Evolutionary conservation across 2,113 vertebrate genomes (phyloP).

Genomic region (Proterorhinus semilunaris): DNA sequence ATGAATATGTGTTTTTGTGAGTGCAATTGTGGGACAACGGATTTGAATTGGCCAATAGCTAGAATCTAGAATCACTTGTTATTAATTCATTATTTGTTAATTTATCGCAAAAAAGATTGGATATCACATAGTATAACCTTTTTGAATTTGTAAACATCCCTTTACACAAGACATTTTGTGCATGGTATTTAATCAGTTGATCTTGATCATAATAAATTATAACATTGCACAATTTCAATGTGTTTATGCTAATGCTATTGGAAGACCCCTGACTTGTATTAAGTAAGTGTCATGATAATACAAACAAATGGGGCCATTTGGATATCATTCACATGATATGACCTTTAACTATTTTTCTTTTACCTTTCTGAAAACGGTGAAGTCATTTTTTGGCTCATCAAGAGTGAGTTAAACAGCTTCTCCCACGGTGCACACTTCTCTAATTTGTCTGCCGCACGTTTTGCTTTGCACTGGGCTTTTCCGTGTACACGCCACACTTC

Average conservation of each 20-base stretch:
- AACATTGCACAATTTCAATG: background rate
- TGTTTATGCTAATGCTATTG: background rate
- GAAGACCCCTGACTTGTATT: background rate
- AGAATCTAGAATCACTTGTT: no score
- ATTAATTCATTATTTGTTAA: no score
- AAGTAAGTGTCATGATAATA: background rate
- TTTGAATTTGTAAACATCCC: background rate
- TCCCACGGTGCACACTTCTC: conserved; percentile 38
- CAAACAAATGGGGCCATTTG: background rate
- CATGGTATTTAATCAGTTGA: background rate
- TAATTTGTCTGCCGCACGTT: conserved; percentile 60
- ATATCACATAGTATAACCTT: no score
- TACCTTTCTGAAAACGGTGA: background rate
- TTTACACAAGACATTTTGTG: background rate
- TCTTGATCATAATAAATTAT: background rate
- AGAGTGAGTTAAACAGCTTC: background rate
- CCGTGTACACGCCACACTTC: background rate
- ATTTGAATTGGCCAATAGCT: no score
- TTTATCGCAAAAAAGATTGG: no score
- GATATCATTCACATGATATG: background rate
- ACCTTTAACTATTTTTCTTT: background rate
- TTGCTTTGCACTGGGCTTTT: conserved; percentile 24
- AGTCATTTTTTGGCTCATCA: background rate
- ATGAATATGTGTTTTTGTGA: no score
- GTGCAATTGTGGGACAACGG: no score